A percentile compares a stretch with the other conserved stretches of the same genome.
phyloP scores from a whole-genome alignment of 2,888 invertebrate species.

The Oligia strigilis region DNA sequence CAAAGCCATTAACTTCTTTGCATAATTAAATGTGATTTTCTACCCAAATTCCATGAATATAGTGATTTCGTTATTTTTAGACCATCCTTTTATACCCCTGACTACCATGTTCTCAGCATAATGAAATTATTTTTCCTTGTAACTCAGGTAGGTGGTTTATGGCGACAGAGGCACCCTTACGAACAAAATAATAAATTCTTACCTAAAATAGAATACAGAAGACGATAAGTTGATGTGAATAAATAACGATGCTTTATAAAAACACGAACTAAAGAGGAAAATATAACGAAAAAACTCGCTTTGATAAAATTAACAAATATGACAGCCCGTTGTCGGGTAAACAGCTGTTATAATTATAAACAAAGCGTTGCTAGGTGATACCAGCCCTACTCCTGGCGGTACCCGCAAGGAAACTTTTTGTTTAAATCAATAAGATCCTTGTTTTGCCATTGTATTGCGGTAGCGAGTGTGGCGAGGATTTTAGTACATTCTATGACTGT shows the following conservation, averaged over 20 bases:
- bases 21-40: neutral
- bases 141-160: constrained; percentile 33
- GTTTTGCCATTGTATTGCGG: constrained; percentile 9
- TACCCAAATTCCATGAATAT: constrained; percentile 15
- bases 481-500: neutral
- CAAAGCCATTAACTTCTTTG: neutral
- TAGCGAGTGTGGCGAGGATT: neutral
- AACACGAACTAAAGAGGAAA: constrained; percentile 50
- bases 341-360: constrained; percentile 68
- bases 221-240: constrained; percentile 53
- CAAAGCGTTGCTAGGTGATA: constrained; percentile 71
- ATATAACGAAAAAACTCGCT: constrained; percentile 39
- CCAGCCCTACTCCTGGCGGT: constrained; percentile 45
- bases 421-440: constrained; percentile 55
- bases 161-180: constrained; percentile 17
- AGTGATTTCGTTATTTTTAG: constrained; percentile 26
- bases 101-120: constrained; percentile 17
- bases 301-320: constrained; percentile 53
- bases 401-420: constrained; percentile 36
- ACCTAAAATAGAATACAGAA: constrained; percentile 61
- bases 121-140: constrained; percentile 41
- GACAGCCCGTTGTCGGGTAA: constrained; percentile 67
- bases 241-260: constrained; percentile 60
- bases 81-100: constrained; percentile 2
- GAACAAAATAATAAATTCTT: constrained; percentile 58